Evolutionary conservation across 2,113 vertebrate genomes (phyloP).

Genomic region (Todiramphus saurophagus): DNA sequence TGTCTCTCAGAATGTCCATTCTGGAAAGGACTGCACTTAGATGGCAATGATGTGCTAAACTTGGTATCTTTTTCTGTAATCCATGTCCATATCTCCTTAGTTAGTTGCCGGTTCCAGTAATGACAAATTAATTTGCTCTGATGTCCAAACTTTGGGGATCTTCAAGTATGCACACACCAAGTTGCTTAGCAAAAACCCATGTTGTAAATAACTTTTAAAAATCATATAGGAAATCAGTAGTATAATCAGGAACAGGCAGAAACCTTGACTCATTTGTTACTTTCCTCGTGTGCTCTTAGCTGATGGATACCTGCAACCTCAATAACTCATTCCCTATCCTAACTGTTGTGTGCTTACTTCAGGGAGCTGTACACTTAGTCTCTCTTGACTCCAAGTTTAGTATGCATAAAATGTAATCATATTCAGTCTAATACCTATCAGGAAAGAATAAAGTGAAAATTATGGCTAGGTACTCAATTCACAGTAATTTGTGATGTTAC

Average conservation of each 20-base stretch:
- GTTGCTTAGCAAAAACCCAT: neutral
- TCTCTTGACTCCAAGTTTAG: neutral
- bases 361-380: neutral
- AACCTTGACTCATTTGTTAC: neutral
- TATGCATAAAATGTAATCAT: neutral
- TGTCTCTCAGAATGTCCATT: neutral
- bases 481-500: neutral
- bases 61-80: neutral
- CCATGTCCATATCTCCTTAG: neutral
- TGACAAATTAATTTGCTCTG: neutral
- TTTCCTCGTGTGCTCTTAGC: neutral
- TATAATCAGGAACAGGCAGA: neutral
- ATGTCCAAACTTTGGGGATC: neutral
- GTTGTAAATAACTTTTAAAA: neutral
- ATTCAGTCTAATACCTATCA: neutral
- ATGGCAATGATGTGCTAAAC: neutral
- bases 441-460: constrained; percentile 7
- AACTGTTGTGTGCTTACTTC: neutral
- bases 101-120: neutral
- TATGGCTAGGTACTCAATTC: neutral
- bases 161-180: neutral
- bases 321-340: neutral
- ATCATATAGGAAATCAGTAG: neutral
- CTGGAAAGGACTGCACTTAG: neutral
- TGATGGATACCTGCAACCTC: neutral